Evolutionary conservation across 2,888 invertebrate genomes (phyloP), one percentile per base, ranked within the genome.

Genomic region (Thecophora atra): DNA sequence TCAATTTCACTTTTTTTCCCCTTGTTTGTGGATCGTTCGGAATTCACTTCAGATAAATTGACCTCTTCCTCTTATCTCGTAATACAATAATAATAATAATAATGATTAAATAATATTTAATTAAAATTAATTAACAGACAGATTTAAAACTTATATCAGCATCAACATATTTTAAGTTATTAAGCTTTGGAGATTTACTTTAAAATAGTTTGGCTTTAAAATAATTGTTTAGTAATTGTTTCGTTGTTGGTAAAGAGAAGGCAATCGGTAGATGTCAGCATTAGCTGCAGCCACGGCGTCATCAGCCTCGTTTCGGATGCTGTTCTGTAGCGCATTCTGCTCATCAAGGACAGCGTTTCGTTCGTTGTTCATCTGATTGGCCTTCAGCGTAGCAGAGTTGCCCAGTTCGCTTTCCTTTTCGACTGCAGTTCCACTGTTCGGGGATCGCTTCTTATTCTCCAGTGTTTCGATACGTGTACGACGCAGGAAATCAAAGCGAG

Each of bases 231-330:
- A 51, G 70, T 77, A 79, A 73, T 83, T 83, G 74, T 83, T 84
- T 75, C 82, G 83, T 78, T 84, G 79, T 75, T 84, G 83, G 76
- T 86, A 86, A 67, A 84, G 77, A 76, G 84, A 77, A 71, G 81
- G 82, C 76, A 85, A 78, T 63, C 83, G 84, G 72, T 82, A 79
- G 72, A 81, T 82, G 30, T 79, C 79, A 70, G 79, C 78, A 73
- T 79, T 68, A 63, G 76, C 77, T 51, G 73, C 71, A 44, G 68
- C 73, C 60, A 70, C 73, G 70, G 72, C 72, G 54, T 72, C 74
- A 65, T 72, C 72, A 26, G 15, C 65, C 17, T 54, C 54, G 37
- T 69, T 68, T 44, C 67, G 56, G 58, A 42, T 54, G 26, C 11
- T 7, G 44, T 6, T 58, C 51, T 42, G 44, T 4, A 47, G 47